A percentile compares a stretch with the other conserved stretches of the same genome.
Conservation (phyloP, 2,113 vertebrate genomes). For the Cephalophus harveyi region DNA sequence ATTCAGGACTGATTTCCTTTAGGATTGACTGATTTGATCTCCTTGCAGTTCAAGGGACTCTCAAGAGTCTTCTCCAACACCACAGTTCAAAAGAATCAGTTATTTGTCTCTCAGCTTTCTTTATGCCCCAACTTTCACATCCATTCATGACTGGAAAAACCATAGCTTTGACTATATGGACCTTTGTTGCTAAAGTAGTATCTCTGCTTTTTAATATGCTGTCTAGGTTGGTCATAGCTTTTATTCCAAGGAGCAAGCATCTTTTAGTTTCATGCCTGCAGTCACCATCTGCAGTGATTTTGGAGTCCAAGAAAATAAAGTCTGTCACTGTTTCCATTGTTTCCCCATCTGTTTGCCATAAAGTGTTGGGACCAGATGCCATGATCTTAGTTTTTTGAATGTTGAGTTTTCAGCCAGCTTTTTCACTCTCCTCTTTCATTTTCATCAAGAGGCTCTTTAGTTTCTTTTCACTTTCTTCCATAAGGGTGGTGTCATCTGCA, state of each 20-base stretch:
- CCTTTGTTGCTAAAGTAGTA: neutral
- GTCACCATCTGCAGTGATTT: neutral
- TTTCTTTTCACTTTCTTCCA: neutral
- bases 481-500: neutral
- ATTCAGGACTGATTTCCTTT: neutral
- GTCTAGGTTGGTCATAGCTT: neutral
- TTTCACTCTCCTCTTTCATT: neutral
- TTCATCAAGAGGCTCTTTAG: neutral
- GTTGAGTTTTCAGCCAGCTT: neutral
- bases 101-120: neutral
- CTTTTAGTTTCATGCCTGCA: neutral
- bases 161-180: neutral
- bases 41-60: neutral
- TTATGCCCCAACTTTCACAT: neutral
- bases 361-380: neutral
- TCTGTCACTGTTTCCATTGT: neutral
- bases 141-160: neutral
- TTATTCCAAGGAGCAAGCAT: neutral
- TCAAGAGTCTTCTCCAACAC: neutral
- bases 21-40: neutral
- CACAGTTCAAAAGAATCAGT: neutral
- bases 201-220: neutral
- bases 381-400: neutral
- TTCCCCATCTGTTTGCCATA: neutral
- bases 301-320: neutral